Base-by-base conservation (phyloP, 2,113 vertebrate species). In the Morone saxatilis region DNA sequence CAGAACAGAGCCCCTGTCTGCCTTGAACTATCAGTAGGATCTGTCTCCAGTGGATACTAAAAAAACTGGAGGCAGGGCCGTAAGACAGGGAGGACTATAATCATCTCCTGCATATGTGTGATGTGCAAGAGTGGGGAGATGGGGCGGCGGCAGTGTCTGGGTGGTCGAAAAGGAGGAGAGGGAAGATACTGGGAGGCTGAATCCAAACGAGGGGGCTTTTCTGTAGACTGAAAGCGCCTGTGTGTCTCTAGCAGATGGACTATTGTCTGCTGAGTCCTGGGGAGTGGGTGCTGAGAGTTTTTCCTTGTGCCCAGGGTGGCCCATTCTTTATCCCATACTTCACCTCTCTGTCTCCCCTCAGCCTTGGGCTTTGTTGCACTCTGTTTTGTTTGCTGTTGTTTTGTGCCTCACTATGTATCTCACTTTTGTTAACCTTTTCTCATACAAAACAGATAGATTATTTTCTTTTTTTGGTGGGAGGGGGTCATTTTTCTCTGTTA, bases 161-260 rank as follows among this genome's bases (percentile, higher is more conserved):
- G 96, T 96, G 95, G 96, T 96, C 95, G 93, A 71, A 75, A 22
- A 81, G 67, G 84, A 78, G 88, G 93, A 91, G 91, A 86, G 78
- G 91, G 81, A 85, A 88, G 77, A 93, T 90, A 90, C 90, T 78
- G 25, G 78, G 86, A 92, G 88, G 83, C 83, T 92, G 93, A 92
- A 93, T 93, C 91, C 91, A 90, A 95, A 92, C 86, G 77, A 88
- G 86, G 87, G 91, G 92, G 84, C 88, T 92, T 90, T 92, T 91
- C 84, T 86, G 78, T 61, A 54, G 75, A 45, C 80, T 92, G 81
- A 94, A 92, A 90, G 92, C 85, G 80, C 77, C 90, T 90, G 80
- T 81, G 88, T 94, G 86, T 93, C 91, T 88, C 85, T 80, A 91
- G 94, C 95, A 96, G 96, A 96, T 95, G 95, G 95, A 95, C 92